Percentiles rank a stretch among this genome's conserved stretches.
Conservation (phyloP, 1,140 invertebrate genomes). For the Mamestra configurata region DNA sequence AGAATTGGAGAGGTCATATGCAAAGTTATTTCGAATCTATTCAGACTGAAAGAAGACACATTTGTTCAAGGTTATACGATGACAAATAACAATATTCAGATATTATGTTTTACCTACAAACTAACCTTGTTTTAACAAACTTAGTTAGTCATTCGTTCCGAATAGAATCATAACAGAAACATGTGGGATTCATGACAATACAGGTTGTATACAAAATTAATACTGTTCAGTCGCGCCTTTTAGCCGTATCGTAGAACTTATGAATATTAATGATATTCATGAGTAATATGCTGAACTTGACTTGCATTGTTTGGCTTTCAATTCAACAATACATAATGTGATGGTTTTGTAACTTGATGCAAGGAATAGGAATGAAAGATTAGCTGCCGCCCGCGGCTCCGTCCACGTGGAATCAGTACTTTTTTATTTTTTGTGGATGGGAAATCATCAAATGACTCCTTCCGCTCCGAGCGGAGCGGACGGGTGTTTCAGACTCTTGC, state of each 20-base stretch:
- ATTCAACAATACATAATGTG: neutral
- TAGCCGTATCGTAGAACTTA: slow-evolving; percentile 92
- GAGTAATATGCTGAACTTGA: neutral
- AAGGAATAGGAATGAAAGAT: neutral
- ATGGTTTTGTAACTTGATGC: neutral
- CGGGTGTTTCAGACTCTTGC: too few relatives aligned
- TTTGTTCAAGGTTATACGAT: too few relatives aligned
- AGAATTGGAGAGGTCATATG: too few relatives aligned
- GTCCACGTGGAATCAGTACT: too few relatives aligned
- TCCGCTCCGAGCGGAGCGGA: too few relatives aligned
- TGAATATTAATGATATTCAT: slow-evolving; percentile 89
- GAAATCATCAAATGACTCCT: too few relatives aligned
- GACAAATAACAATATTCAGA: too few relatives aligned
- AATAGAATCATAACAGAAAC: neutral
- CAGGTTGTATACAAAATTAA: neutral
- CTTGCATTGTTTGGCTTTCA: neutral
- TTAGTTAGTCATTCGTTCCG: neutral
- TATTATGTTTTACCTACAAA: neutral
- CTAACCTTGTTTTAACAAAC: neutral
- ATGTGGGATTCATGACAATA: neutral
- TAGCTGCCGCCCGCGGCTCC: too few relatives aligned
- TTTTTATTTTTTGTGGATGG: too few relatives aligned
- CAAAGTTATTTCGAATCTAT: too few relatives aligned
- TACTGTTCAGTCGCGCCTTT: neutral
- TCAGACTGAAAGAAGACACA: too few relatives aligned